Evolutionary conservation across 2,888 invertebrate genomes (phyloP), one percentile per base, ranked within the genome.

Genomic region (Dendrolimus houi): DNA sequence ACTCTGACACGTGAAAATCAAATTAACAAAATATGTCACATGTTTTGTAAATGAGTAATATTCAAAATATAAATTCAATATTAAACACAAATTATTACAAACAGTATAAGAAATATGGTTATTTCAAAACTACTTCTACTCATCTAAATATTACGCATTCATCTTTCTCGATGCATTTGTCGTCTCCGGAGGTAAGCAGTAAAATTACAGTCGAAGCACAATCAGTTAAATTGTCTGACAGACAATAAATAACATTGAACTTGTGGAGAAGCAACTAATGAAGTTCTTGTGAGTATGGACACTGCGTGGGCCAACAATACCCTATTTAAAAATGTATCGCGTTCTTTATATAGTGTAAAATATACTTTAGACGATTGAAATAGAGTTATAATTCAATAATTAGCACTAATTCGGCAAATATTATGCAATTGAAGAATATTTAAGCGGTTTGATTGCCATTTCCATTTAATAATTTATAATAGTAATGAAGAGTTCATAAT

Each of bases 181-280:
- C 77, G 67, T 72, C 80, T 70, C 69, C 63, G 72, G 79, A 77
- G 79, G 79, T 81, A 77, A 9, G 47, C 47, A 9, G 10, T 47
- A 47, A 47, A 47, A 47, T 9, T 47, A 29, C 47, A 47, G 72
- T 71, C 64, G 65, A 73, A 66, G 64, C 71, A 77, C 81, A 81
- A 83, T 86, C 81, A 82, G 74, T 75, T 74, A 80, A 71, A 83
- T 82, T 77, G 79, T 83, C 66, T 69, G 75, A 71, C 75, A 67
- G 75, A 79, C 77, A 81, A 87, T 88, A 87, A 87, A 88, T 87
- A 85, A 84, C 80, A 70, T 74, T 58, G 62, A 75, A 76, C 75
- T 77, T 72, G 81, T 78, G 80, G 83, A 84, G 77, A 83, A 74
- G 75, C 75, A 69, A 79, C 87, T 88, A 88, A 88, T 88, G 87